A percentile compares a stretch with the other conserved stretches of the same genome.
Conservation (phyloP, 37 sponge, comb jelly and placozoan species). For the Halichondria panicea region DNA sequence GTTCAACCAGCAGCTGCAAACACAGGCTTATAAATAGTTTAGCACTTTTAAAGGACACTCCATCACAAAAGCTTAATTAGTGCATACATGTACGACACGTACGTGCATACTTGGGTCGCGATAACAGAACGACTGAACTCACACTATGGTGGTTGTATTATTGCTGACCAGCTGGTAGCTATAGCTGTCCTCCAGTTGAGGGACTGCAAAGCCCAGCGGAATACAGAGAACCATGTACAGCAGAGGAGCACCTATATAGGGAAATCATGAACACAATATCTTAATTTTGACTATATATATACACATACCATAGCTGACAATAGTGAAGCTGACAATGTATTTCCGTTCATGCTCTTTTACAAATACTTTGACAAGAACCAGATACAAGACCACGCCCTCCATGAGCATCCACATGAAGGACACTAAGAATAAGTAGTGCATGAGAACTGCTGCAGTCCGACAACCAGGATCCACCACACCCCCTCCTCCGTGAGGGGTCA, state of each 20-base stretch:
- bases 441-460: conserved; percentile 37
- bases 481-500: background rate
- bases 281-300: background rate
- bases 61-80: background rate
- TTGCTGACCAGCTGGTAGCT: conserved; percentile 1
- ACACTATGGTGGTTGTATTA: background rate
- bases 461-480: too few relatives aligned
- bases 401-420: conserved; percentile 84
- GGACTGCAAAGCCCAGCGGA: conserved; percentile 15
- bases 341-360: background rate
- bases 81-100: background rate
- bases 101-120: background rate
- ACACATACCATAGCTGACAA: conserved; percentile 28
- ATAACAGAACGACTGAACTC: background rate
- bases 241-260: conserved; percentile 9
- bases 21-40: too few relatives aligned
- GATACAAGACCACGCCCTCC: conserved; percentile 71
- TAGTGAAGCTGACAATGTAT: conserved; percentile 15
- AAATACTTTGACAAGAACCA: conserved; percentile 65
- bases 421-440: conserved; percentile 60
- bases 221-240: conserved; percentile 16
- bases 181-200: background rate
- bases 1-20: conserved; percentile 53
- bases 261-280: background rate
- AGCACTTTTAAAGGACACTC: background rate